Evolutionary conservation across 2,113 vertebrate genomes (phyloP), one percentile per base, ranked within the genome.

Genomic region (Alouatta palliata): DNA sequence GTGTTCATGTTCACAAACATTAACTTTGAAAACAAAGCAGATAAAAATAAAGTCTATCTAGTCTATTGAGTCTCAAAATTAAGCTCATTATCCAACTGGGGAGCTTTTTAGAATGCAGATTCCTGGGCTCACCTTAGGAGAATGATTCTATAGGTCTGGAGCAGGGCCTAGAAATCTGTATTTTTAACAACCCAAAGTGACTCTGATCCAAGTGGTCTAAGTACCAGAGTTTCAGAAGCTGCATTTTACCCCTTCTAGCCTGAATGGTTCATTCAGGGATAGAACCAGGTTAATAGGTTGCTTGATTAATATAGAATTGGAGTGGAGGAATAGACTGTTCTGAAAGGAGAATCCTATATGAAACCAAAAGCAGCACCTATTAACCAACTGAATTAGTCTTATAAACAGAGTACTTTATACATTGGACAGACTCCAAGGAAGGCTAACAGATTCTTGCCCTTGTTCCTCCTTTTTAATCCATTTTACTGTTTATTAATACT

Each of bases 1-100:
- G 70, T 91, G 37, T 87, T 21, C n/a, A 27, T 43, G 5, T 75
- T 95, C 11, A 96, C 87, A 92, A 91, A 32, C 77, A 91, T 17
- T 45, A 86, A 71, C 66, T 93, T 86, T 61, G 32, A 79, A 14
- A 79, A 20, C 80, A 73, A 90, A 68, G 4, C 25, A 40, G 43
- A 35, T 58, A 93, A 54, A 97, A 85, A 91, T 90, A 75, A 77
- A 87, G 12, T 81, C 56, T n/a, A 6, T 13, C 9, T 40, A 83
- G 6, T 23, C 5, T 14, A 11, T 16, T 17, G 19, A 68, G 13
- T 82, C 58, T 94, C 75, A 85, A 23, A 49, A 73, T 66, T 64
- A 35, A 71, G 35, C 16, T 23, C 54, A 64, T 58, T 68, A 21
- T 93, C 37, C 5, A 80, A 6, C 21, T 27, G 5, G 6, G 45